These are phyloP conservation scores for Cydia pomonella DNA, from an alignment of 1,140 invertebrate species.

Conservation along the genomic window DNA sequence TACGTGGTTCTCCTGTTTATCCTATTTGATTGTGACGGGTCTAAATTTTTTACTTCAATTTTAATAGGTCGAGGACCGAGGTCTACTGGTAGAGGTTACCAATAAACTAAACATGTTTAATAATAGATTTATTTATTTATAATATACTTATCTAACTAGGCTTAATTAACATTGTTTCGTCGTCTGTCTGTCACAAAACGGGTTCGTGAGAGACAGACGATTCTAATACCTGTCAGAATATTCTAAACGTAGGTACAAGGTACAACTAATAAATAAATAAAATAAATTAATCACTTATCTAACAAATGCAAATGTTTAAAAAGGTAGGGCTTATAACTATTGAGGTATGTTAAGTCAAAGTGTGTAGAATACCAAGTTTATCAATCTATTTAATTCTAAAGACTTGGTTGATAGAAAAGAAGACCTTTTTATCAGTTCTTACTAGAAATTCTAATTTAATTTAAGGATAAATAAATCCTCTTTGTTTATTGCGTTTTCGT, in stretches of 20 bases:
- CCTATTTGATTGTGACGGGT: too few species aligned
- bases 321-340: slow-evolving; percentile 16
- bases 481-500: too few species aligned
- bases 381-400: background rate
- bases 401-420: too few species aligned
- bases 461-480: too few species aligned
- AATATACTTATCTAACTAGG: slow-evolving; percentile 31
- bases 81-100: background rate
- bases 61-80: too few species aligned
- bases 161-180: slow-evolving; percentile 43
- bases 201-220: slow-evolving; percentile 66
- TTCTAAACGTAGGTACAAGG: background rate
- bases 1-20: too few species aligned
- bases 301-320: slow-evolving; percentile 40
- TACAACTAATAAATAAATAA: slow-evolving; percentile 1
- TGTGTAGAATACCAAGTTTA: background rate
- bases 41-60: too few species aligned
- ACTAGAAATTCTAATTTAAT: too few species aligned
- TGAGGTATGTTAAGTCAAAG: slow-evolving; percentile 39
- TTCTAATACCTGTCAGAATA: slow-evolving; percentile 35
- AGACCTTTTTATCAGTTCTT: too few species aligned
- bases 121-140: background rate
- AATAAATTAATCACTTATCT: slow-evolving; percentile 11
- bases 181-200: slow-evolving; percentile 67
- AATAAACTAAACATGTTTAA: background rate